Percentiles rank a stretch among this genome's conserved stretches.
These are phyloP conservation scores for Amblyraja radiata DNA, from an alignment of 2,797 vertebrate genomes.

Conservation along the genomic window DNA sequence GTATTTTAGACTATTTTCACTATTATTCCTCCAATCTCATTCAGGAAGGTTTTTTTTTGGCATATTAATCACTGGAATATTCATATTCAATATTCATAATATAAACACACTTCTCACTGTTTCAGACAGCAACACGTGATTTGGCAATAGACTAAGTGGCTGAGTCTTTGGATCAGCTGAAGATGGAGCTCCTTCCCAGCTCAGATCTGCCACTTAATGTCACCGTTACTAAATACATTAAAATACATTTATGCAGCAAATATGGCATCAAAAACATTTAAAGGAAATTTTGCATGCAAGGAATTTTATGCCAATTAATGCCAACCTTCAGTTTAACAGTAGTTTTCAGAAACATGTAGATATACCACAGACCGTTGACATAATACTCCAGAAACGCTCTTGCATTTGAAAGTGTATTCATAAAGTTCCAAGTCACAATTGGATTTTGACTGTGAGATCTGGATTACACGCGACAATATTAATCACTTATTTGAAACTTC, in stretches of 20 bases:
- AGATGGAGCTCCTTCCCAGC: neutral
- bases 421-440: neutral
- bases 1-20: conserved; percentile 10
- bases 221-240: neutral
- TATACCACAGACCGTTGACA: neutral
- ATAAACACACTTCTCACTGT: neutral
- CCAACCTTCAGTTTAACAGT: neutral
- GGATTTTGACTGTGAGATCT: neutral
- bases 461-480: neutral
- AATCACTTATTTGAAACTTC: neutral
- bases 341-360: neutral
- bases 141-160: neutral
- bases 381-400: neutral
- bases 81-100: conserved; percentile 14
- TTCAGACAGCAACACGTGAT: neutral
- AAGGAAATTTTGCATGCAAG: neutral
- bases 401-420: neutral
- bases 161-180: neutral
- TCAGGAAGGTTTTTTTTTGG: conserved; percentile 2
- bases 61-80: neutral
- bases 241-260: neutral
- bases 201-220: neutral
- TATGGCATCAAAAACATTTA: neutral
- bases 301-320: neutral
- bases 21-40: neutral